phyloP scores from a whole-genome alignment of 1,140 invertebrate genomes.

The Aphis craccivora region DNA sequence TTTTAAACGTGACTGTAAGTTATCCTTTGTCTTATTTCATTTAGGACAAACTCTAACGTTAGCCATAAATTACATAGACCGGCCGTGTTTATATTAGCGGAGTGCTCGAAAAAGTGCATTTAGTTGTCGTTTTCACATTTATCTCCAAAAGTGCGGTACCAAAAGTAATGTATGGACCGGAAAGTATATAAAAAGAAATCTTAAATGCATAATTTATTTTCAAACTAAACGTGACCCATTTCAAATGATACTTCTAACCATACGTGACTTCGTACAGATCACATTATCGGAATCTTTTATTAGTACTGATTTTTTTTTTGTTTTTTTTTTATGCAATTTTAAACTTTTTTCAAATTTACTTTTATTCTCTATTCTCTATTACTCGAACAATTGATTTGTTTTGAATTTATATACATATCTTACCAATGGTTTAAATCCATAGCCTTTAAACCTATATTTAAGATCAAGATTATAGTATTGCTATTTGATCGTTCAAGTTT shows the following conservation, averaged over 20 bases:
- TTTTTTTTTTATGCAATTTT: not conserved
- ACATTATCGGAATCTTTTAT: not conserved
- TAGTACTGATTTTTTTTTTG: not conserved
- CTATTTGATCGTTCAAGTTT: not conserved
- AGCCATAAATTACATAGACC: not conserved
- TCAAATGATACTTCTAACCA: conserved; percentile 2
- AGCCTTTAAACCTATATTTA: not conserved
- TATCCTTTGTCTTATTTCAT: not conserved
- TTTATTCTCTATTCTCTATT: not conserved
- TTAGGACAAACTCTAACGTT: not conserved
- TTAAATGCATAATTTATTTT: conserved; percentile 21
- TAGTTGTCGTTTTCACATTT: conserved; percentile 20
- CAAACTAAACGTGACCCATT: not conserved
- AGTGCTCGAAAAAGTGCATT: conserved; percentile 11
- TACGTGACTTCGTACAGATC: not conserved
- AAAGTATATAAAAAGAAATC: conserved; percentile 6
- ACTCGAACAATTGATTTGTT: not conserved
- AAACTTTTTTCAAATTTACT: not conserved
- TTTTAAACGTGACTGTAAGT: not conserved
- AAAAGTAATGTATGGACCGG: not conserved
- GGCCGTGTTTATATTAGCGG: not conserved
- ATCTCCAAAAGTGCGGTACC: not conserved
- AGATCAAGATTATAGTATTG: not conserved
- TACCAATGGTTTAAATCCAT: not conserved
- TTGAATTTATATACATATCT: not conserved